These are phyloP conservation scores for Porites lutea DNA, from an alignment of 64 coral and sea anemone genomes.

Conservation along the genomic window DNA sequence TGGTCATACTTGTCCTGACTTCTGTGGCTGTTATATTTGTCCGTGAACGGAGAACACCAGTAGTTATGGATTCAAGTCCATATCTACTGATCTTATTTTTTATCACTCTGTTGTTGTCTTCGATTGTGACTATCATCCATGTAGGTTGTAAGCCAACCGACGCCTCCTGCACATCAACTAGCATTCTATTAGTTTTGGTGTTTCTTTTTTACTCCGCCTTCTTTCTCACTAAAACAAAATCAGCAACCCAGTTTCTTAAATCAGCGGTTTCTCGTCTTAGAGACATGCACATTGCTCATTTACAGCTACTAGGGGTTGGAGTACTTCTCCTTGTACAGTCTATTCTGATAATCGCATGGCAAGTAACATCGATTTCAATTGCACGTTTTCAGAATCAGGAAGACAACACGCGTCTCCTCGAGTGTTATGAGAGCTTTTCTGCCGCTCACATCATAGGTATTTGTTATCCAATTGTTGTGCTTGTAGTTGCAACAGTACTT, in stretches of 20 bases:
- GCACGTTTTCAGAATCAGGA: constrained; percentile 67
- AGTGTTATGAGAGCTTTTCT: constrained; percentile 66
- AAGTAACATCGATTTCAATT: constrained; percentile 24
- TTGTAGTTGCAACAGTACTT: constrained; percentile 75
- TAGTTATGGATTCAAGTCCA: constrained; percentile 65
- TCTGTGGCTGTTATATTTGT: constrained; percentile 41
- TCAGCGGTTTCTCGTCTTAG: constrained; percentile 59
- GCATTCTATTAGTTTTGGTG: constrained; percentile 47
- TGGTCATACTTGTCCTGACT: constrained; percentile 59
- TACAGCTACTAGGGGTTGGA: constrained; percentile 42
- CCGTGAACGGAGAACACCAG: constrained; percentile 43
- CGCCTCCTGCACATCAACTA: constrained; percentile 31
- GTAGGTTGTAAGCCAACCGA: constrained; percentile 67
- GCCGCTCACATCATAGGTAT: constrained; percentile 62
- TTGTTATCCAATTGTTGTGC: constrained; percentile 66
- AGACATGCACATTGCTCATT: constrained; percentile 36
- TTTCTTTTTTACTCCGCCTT: constrained; percentile 67
- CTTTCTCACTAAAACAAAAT: constrained; percentile 79
- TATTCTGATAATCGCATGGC: constrained; percentile 76
- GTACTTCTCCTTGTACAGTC: constrained; percentile 49
- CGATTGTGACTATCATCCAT: constrained; percentile 54
- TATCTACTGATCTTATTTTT: constrained; percentile 64
- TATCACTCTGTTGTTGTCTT: constrained; percentile 50
- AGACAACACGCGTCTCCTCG: constrained; percentile 70
- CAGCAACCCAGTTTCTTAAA: constrained; percentile 44